A percentile compares a stretch with the other conserved stretches of the same genome.
Evolutionary conservation across 2,113 vertebrate species (phyloP).

Genomic region (Bucco capensis): DNA sequence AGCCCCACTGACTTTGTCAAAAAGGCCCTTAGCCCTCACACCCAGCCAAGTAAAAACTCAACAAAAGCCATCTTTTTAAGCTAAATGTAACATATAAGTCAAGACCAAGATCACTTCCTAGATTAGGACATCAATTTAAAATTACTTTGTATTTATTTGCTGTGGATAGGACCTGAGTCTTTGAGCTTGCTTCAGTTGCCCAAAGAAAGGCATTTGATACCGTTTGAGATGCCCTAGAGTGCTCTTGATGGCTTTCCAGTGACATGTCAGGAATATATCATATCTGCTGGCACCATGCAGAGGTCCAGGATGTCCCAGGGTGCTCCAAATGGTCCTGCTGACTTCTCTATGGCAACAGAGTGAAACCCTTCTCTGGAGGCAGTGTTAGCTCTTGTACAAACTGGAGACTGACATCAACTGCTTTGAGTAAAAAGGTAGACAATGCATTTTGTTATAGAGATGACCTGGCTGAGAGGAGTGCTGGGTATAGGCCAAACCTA

Average conservation of each 20-base stretch:
- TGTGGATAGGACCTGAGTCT: not conserved
- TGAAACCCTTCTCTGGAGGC: not conserved
- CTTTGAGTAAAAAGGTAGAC: not conserved
- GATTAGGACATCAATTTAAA: not conserved
- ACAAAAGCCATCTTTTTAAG: not conserved
- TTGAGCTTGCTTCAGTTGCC: not conserved
- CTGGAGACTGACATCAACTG: not conserved
- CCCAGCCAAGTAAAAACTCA: not conserved
- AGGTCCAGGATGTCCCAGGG: not conserved
- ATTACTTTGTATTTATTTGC: not conserved
- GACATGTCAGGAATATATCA: not conserved
- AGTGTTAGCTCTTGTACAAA: not conserved
- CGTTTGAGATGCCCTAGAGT: not conserved
- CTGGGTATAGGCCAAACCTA: not conserved
- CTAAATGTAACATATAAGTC: not conserved
- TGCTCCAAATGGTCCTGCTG: slow-evolving; percentile 15
- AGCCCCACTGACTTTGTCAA: not conserved
- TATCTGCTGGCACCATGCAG: not conserved
- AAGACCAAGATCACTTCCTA: not conserved
- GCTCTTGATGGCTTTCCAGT: not conserved
- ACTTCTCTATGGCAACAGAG: not conserved
- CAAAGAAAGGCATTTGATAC: not conserved
- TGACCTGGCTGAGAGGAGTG: not conserved
- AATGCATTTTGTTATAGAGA: not conserved
- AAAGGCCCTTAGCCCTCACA: not conserved